A percentile compares a stretch with the other conserved stretches of the same genome.
These are phyloP conservation scores for Anniella stebbinsi DNA, from an alignment of 2,797 vertebrate species.

Conservation along the genomic window DNA sequence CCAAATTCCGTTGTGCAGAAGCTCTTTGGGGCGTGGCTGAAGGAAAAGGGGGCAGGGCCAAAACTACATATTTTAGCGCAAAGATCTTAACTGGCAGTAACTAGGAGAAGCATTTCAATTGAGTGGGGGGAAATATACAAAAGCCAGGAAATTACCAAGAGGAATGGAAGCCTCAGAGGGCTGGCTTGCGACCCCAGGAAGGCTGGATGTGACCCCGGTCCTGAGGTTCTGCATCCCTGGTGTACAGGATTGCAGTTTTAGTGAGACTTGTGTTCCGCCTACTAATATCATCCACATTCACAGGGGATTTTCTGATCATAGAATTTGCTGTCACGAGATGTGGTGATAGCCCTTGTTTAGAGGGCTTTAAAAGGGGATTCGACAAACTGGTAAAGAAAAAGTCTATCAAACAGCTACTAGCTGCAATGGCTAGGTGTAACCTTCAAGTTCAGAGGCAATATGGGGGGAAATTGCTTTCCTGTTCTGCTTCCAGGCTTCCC, in stretches of 20 bases:
- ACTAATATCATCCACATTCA: background rate
- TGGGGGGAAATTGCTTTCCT: background rate
- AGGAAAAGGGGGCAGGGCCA: no score
- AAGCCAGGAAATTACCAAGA: no score
- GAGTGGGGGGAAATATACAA: no score
- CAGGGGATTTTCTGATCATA: background rate
- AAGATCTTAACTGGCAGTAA: no score
- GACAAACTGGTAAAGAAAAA: background rate
- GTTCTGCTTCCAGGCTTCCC: background rate
- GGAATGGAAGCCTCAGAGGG: no score
- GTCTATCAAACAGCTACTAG: background rate
- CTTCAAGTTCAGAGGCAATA: background rate
- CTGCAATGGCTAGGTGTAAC: background rate
- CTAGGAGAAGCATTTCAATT: no score
- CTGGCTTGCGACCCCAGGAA: no score
- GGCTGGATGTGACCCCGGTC: no score
- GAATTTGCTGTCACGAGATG: background rate
- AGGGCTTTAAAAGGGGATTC: background rate
- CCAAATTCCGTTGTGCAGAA: no score
- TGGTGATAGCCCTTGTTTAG: background rate
- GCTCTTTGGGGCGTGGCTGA: no score
- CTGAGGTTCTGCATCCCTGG: no score
- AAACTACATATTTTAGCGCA: no score
- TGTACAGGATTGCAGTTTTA: background rate
- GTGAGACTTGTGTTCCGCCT: background rate